Evolutionary conservation across 2,113 vertebrate genomes (phyloP).

Genomic region (Cephalopterus ornatus): DNA sequence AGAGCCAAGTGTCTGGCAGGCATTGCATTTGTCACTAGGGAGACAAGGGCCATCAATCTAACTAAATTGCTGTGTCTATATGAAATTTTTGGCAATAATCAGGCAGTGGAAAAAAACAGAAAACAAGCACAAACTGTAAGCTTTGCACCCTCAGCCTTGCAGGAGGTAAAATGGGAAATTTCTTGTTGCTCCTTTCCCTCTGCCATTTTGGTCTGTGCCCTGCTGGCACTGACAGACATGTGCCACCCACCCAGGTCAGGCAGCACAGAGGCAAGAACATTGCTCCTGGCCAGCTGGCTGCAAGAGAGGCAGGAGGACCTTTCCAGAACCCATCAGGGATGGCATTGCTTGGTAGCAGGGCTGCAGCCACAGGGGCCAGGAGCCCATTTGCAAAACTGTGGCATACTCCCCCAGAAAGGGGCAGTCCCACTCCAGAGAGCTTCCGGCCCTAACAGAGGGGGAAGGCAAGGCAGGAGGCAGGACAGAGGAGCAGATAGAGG

Average conservation of each 20-base stretch:
- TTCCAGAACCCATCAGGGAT: accelerated
- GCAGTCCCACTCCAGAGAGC: neutral
- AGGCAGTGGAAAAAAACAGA: conserved; percentile 42
- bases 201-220: neutral
- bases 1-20: conserved; percentile 46
- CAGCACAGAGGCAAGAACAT: accelerated
- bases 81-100: conserved; percentile 60
- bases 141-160: neutral
- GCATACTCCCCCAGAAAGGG: neutral
- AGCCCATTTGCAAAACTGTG: neutral
- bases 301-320: neutral
- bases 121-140: conserved; percentile 15
- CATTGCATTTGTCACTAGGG: conserved; percentile 43
- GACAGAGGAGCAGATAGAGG: neutral
- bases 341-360: accelerated
- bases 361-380: neutral
- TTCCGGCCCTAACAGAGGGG: accelerated
- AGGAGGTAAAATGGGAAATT: neutral
- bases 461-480: neutral
- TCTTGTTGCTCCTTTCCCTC: neutral
- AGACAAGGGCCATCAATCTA: conserved; percentile 56
- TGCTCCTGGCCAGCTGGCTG: accelerated
- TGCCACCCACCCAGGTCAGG: accelerated
- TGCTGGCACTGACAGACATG: neutral
- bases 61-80: conserved; percentile 44